Evolutionary conservation across 2,113 vertebrate genomes (phyloP).

Genomic region (Zingel zingel): DNA sequence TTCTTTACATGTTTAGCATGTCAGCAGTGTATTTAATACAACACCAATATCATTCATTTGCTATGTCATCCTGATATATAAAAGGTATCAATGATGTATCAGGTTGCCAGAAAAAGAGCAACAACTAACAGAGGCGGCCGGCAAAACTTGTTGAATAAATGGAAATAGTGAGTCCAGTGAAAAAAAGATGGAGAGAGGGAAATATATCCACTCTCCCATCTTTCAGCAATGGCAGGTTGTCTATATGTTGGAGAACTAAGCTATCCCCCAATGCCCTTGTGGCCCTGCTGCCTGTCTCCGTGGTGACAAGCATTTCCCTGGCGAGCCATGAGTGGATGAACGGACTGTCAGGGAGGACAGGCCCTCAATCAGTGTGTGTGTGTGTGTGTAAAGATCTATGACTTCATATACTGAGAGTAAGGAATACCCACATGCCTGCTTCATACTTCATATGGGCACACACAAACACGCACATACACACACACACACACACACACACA

Average conservation of each 20-base stretch:
- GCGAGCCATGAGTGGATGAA: conserved; percentile 65
- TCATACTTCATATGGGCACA: neutral
- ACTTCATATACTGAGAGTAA: conserved; percentile 16
- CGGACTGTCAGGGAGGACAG: conserved; percentile 47
- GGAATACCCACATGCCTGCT: conserved; percentile 22
- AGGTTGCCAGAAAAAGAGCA: neutral
- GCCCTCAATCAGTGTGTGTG: neutral
- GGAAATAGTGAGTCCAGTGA: neutral
- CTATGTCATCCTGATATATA: neutral
- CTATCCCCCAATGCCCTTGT: conserved; percentile 64
- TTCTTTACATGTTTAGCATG: neutral
- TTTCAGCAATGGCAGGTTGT: conserved; percentile 74
- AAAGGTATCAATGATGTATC: neutral
- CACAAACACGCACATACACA: neutral
- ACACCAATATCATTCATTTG: neutral
- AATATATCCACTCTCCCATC: conserved; percentile 54
- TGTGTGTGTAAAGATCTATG: conserved; percentile 22
- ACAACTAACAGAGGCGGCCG: neutral
- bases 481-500: neutral
- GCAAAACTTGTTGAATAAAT: conserved; percentile 26
- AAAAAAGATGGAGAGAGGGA: neutral
- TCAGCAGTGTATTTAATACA: neutral
- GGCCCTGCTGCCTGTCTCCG: conserved; percentile 64
- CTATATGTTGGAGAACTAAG: conserved; percentile 66
- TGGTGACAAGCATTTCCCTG: conserved; percentile 68